Evolutionary conservation across 2,888 invertebrate genomes (phyloP), one percentile per base, ranked within the genome.

Genomic region (Eupithecia subumbrata): DNA sequence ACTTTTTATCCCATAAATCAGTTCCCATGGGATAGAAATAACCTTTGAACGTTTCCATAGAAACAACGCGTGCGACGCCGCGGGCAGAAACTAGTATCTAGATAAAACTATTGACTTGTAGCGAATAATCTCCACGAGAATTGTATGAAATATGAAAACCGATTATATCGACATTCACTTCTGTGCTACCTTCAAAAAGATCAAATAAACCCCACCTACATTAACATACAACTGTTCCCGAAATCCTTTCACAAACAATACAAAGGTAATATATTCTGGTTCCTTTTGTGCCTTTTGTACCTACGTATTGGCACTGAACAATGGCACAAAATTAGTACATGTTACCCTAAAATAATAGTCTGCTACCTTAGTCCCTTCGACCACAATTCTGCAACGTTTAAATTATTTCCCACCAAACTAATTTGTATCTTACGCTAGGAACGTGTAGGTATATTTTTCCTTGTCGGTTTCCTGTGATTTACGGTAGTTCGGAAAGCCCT

Each of bases 301-400:
- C 72, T 79, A 76, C 78, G 75, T 78, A 81, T 79, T 77, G 82
- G 76, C 77, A 75, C 73, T 74, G 78, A 89, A 86, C 86, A 89
- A 90, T 87, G 84, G 82, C 78, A 78, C 82, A 80, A 87, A 89
- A 90, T 91, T 88, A 88, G 89, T 90, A 89, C 87, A 89, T 84
- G 85, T 87, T 89, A 85, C 87, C 87, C 85, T 87, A 82, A 90
- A 91, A 89, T 91, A 90, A 91, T 88, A 87, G 84, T 82, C 84
- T 82, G 83, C 85, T 87, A 87, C 89, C 89, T 89, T 85, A 16
- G 82, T 85, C 81, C 76, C 77, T 83, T 86, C 82, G 80, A 86
- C 91, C 90, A 85, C 90, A 90, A 89, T 87, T 86, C 86, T 86
- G 82, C 81, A 80, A 86, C 84, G 85, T 88, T 91, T 92, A 92